phyloP scores from a whole-genome alignment of 2,888 invertebrate genomes.

The Subacronicta megacephala region DNA sequence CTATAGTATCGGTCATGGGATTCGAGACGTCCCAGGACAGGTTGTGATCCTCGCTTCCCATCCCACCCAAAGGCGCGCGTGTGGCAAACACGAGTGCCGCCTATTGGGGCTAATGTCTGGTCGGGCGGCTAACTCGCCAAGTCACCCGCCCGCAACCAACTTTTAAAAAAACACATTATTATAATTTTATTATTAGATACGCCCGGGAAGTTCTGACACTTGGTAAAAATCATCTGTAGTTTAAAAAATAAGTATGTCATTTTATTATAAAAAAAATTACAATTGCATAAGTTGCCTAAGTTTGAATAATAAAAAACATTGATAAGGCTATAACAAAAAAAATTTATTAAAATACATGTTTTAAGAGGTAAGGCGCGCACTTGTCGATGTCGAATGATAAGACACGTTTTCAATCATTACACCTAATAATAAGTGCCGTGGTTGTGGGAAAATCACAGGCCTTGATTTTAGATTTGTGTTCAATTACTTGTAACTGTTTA shows the following conservation, averaged over 20 bases:
- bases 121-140: too few species aligned
- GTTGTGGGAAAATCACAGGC: constrained; percentile 68
- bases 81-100: too few species aligned
- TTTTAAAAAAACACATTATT: too few species aligned
- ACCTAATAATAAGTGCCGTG: constrained; percentile 70
- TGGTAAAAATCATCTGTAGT: neutral
- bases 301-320: neutral
- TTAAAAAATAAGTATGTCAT: neutral
- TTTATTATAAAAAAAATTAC: too few species aligned
- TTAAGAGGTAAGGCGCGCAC: constrained; percentile 65
- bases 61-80: too few species aligned
- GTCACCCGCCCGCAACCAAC: too few species aligned
- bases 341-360: constrained; percentile 63
- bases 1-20: too few species aligned
- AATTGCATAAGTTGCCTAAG: neutral
- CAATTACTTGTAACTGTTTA: constrained; percentile 36
- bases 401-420: constrained; percentile 88
- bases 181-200: too few species aligned
- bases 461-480: constrained; percentile 47
- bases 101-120: too few species aligned
- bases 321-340: constrained; percentile 11
- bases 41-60: too few species aligned
- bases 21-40: too few species aligned
- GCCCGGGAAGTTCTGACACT: too few species aligned
- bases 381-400: constrained; percentile 77